Percentiles rank a stretch among this genome's conserved stretches.
These are phyloP conservation scores for Microchrysa polita DNA, from an alignment of 2,888 invertebrate genomes.

Conservation along the genomic window DNA sequence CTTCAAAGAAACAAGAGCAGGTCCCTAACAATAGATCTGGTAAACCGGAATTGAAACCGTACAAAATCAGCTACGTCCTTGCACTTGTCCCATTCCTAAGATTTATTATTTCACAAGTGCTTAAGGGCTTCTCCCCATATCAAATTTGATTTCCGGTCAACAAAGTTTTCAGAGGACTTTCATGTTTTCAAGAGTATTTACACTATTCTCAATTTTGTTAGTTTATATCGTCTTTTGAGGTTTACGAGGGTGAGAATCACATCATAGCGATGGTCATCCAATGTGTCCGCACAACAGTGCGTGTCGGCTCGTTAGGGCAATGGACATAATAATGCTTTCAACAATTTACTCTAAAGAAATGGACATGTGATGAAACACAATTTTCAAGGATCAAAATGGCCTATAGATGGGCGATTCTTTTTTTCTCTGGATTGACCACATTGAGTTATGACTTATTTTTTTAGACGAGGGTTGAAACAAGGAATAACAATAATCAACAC, in stretches of 20 bases:
- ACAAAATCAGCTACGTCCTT: too few species aligned
- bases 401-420: too few species aligned
- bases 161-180: slow-evolving; percentile 46
- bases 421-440: too few species aligned
- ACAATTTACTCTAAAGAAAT: slow-evolving; percentile 40
- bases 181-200: slow-evolving; percentile 47
- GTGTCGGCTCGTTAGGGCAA: slow-evolving; percentile 6
- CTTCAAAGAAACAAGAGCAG: too few species aligned
- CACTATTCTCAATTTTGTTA: slow-evolving; percentile 33
- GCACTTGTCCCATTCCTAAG: not conserved
- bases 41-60: too few species aligned
- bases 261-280: not conserved
- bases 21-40: too few species aligned
- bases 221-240: not conserved
- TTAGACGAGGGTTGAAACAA: not conserved
- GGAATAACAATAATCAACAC: not conserved
- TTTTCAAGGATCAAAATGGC: too few species aligned
- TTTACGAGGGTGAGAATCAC: slow-evolving; percentile 11
- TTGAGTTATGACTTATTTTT: not conserved
- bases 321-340: slow-evolving; percentile 28
- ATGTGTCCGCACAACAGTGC: not conserved
- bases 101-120: slow-evolving; percentile 17
- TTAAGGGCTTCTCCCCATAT: slow-evolving; percentile 37
- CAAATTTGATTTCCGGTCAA: slow-evolving; percentile 44
- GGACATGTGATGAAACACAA: slow-evolving; percentile 19